Conservation (phyloP, 2,888 invertebrate species). For the Oscheius myriophilus region DNA sequence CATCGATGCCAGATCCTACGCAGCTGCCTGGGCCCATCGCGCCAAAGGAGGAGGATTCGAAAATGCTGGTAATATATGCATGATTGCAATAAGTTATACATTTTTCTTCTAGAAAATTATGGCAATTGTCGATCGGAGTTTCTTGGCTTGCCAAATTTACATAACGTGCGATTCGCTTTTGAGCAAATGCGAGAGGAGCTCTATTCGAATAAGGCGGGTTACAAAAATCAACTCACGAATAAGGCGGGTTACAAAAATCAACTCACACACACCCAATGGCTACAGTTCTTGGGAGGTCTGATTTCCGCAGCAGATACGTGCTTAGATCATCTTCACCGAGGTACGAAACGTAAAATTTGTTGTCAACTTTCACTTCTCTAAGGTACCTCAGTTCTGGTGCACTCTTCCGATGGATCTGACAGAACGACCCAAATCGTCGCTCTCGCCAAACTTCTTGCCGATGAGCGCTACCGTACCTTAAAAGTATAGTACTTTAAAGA, state of each 20-base stretch:
- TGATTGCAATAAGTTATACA: background rate
- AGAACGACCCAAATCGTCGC: conserved; percentile 95
- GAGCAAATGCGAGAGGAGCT: conserved; percentile 80
- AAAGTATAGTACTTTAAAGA: conserved; percentile 72
- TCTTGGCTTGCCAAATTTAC: conserved; percentile 97
- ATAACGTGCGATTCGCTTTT: conserved; percentile 91
- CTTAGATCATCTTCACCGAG: conserved; percentile 71
- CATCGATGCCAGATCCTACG: conserved; percentile 93
- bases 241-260: no score
- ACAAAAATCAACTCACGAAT: no score
- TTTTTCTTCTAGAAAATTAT: conserved; percentile 82
- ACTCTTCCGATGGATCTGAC: conserved; percentile 99
- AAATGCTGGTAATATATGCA: conserved; percentile 70
- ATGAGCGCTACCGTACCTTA: conserved; percentile 91
- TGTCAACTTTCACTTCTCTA: conserved; percentile 11
- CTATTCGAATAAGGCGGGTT: no score
- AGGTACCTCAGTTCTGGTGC: conserved; percentile 89
- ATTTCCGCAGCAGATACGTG: conserved; percentile 45
- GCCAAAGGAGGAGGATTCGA: conserved; percentile 97
- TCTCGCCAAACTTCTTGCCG: conserved; percentile 88
- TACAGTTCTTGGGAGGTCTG: conserved; percentile 50
- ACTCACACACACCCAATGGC: conserved; percentile 42
- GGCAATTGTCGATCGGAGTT: conserved; percentile 93
- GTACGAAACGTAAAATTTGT: no score
- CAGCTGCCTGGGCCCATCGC: conserved; percentile 93